Percentiles rank a stretch among this genome's conserved stretches.
Conservation (phyloP, 2,797 vertebrate species). For the Urosaurus nigricauda region DNA sequence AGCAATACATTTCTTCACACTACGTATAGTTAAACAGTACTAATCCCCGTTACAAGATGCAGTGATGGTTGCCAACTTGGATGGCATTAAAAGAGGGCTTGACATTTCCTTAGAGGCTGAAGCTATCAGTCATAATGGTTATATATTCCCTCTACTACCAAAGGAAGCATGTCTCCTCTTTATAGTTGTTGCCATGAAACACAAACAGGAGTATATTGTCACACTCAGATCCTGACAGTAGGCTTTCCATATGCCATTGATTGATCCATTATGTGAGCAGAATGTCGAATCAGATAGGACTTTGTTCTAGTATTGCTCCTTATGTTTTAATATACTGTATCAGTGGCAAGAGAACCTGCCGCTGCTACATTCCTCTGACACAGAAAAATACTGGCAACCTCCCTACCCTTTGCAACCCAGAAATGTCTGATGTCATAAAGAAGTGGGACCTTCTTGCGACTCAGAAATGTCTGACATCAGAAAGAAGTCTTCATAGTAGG, state of each 20-base stretch:
- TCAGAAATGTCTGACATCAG: neutral
- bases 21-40: neutral
- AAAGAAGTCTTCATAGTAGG: neutral
- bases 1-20: neutral
- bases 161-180: too few relatives aligned
- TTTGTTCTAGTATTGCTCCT: neutral
- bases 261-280: too few relatives aligned
- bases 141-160: too few relatives aligned
- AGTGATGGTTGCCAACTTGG: neutral
- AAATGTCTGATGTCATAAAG: neutral
- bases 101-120: too few relatives aligned
- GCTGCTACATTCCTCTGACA: neutral
- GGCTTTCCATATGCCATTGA: neutral
- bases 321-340: neutral
- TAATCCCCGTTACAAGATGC: neutral
- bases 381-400: neutral
- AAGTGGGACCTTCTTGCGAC: neutral
- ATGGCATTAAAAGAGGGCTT: neutral
- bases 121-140: too few relatives aligned
- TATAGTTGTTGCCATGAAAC: too few relatives aligned
- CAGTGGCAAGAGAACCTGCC: neutral
- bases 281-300: too few relatives aligned
- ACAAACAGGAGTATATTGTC: too few relatives aligned
- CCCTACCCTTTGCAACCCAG: neutral
- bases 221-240: too few relatives aligned